Conservation (phyloP, 2,888 invertebrate species). For the Catonia carolina region DNA sequence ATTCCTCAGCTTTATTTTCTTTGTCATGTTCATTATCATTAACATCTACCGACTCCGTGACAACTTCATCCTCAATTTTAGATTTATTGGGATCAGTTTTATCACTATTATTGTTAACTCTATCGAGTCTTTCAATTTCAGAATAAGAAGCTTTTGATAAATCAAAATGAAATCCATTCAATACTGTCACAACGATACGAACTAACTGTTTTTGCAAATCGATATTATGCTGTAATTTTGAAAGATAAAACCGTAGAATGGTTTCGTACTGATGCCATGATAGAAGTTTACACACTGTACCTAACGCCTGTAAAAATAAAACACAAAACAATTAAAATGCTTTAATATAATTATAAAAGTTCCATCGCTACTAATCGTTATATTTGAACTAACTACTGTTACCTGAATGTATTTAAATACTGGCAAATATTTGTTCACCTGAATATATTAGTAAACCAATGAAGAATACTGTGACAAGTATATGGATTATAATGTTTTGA, state of each 20-base stretch:
- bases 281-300: slow-evolving; percentile 65
- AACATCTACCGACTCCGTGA: slow-evolving; percentile 34
- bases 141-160: slow-evolving; percentile 53
- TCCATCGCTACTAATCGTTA: no score
- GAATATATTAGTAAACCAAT: no score
- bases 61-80: slow-evolving; percentile 24
- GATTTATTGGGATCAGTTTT: slow-evolving; percentile 20
- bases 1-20: slow-evolving; percentile 34
- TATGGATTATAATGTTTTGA: no score
- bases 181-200: slow-evolving; percentile 64
- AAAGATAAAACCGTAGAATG: slow-evolving; percentile 71
- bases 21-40: slow-evolving; percentile 35
- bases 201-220: slow-evolving; percentile 81
- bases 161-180: slow-evolving; percentile 91
- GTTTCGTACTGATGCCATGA: slow-evolving; percentile 89
- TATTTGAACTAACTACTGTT: no score
- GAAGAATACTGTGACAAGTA: no score
- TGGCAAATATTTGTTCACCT: no score
- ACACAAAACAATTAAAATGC: no score
- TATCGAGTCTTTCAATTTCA: slow-evolving; percentile 40
- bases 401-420: no score
- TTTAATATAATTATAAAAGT: no score
- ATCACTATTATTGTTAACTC: slow-evolving; percentile 39
- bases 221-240: slow-evolving; percentile 60
- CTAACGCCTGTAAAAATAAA: slow-evolving; percentile 49